Base-by-base conservation (phyloP, 2,113 vertebrate species). In the Nycticebus coucang region DNA sequence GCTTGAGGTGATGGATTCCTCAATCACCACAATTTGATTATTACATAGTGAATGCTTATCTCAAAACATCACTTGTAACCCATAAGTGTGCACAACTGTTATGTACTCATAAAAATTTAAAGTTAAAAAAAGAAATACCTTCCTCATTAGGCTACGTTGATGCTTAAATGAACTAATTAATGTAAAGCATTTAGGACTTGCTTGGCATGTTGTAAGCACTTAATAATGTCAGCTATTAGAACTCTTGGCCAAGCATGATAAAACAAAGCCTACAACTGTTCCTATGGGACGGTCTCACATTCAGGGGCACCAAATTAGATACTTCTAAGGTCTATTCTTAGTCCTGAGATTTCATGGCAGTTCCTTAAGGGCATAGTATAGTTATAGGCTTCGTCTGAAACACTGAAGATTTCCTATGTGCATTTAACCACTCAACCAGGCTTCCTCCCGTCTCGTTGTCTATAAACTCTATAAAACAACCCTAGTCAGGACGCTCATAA, bases 401-500 rank as follows among this genome's bases (percentile, higher is more conserved):
- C 85, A 41, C 5, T 87, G 59, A 45, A 19, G 10, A 71, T 92
- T 96, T 96, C 89, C 41, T 35, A 15, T 45, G 28, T 83, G 35
- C 35, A 80, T 72, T 93, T 91, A 96, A 95, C 87, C 35, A 88
- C 62, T 45, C 90, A 53, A 82, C 24, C 84, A 92, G n/a, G 6
- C 77, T 92, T 96, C 87, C 82, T 96, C 18, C 74, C 50, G 79
- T 89, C 28, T 89, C 88, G 6, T 19, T 68, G 78, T 78, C 64
- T 87, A 60, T 45, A 95, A 64, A 75, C 60, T 89, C 30, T 55
- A 60, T 64, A 92, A 91, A 95, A 64, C 74, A 95, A 88, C 92
- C 62, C 33, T 41, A 68, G 18, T 97, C 66, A 91, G 88, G 37
- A 69, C 86, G 79, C 68, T n/a, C 93, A 85, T 94, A 75, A 97